Percentiles rank a stretch among this genome's conserved stretches.
Conservation (phyloP, 1,140 invertebrate species). For the Rhynchophorus ferrugineus region DNA sequence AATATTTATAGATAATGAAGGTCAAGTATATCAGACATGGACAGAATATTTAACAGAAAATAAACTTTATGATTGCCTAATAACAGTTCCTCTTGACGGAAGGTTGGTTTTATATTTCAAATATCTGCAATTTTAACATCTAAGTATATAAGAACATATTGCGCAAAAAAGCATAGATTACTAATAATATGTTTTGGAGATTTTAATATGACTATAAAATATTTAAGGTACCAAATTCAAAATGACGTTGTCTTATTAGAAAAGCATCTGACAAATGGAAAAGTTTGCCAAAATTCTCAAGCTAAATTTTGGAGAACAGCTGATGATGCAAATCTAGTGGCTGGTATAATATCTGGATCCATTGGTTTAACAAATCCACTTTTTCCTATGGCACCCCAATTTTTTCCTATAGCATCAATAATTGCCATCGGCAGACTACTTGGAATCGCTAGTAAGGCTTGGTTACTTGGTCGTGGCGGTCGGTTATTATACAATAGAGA, state of each 20-base stretch:
- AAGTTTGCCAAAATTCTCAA: conserved; percentile 28
- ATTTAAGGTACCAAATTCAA: conserved; percentile 24
- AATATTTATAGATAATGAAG: conserved; percentile 37
- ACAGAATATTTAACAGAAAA: conserved; percentile 35
- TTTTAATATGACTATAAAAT: too few species aligned
- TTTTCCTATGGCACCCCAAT: too few species aligned
- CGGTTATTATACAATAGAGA: conserved; percentile 25
- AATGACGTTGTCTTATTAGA: conserved; percentile 35
- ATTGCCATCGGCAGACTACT: conserved; percentile 25
- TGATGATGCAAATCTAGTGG: conserved; percentile 34
- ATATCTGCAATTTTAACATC: too few species aligned
- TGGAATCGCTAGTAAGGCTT: conserved; percentile 31
- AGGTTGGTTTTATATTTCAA: too few species aligned
- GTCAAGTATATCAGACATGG: conserved; percentile 37
- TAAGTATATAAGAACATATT: too few species aligned
- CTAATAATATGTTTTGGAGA: too few species aligned
- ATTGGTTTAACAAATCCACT: conserved; percentile 30
- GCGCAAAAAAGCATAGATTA: too few species aligned
- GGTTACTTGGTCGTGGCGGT: conserved; percentile 31
- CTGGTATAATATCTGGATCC: conserved; percentile 28
- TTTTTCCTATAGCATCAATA: conserved; percentile 36
- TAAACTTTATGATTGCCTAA: conserved; percentile 35
- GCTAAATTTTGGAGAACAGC: conserved; percentile 24
- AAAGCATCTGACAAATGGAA: conserved; percentile 37
- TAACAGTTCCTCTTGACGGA: conserved; percentile 38